Evolutionary conservation across 2,888 invertebrate species (phyloP), one percentile per base, ranked within the genome.

Genomic region (Lapara coniferarum): DNA sequence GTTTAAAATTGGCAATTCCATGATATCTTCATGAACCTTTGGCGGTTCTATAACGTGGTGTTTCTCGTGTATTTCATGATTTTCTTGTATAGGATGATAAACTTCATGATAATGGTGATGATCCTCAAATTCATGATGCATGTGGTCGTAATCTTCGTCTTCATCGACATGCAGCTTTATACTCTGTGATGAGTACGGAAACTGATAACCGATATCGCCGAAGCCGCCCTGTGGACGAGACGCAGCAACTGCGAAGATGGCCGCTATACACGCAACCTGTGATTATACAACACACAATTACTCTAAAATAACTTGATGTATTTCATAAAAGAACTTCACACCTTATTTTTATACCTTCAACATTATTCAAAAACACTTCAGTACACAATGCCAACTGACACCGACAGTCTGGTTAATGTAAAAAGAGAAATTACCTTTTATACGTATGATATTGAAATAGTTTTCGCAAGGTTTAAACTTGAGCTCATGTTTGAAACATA

Each of bases 171-270:
- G 83, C 68, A 83, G 76, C 25, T 77, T 77, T 68, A 85, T 81
- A 71, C 79, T 84, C 69, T 86, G 87, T 2, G 84, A 84, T 8
- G 85, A 85, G 74, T 81, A 76, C 16, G 82, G 83, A 59, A 83
- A 81, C 10, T 74, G 78, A 70, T 82, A 79, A 49, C 80, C 78
- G 19, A 49, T 46, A 46, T 46, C 49, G 19, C 49, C 70, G 53
- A 51, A 49, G 68, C 70, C 71, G 0, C 69, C 72, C 70, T 77
- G 77, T 0, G 77, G 77, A 0, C 78, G 74, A 14, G 77, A 76
- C 8, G 56, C 51, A 37, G 74, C 73, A 3, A 74, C 75, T 14
- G 69, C 73, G 6, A 80, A 66, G 46, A 73, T 63, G 63, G 73
- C 59, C 58, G 73, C 74, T 66, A 81, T 68, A 66, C 74, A 79